Evolutionary conservation across 2,797 vertebrate genomes (phyloP).

Genomic region (Epinephelus malabaricus): DNA sequence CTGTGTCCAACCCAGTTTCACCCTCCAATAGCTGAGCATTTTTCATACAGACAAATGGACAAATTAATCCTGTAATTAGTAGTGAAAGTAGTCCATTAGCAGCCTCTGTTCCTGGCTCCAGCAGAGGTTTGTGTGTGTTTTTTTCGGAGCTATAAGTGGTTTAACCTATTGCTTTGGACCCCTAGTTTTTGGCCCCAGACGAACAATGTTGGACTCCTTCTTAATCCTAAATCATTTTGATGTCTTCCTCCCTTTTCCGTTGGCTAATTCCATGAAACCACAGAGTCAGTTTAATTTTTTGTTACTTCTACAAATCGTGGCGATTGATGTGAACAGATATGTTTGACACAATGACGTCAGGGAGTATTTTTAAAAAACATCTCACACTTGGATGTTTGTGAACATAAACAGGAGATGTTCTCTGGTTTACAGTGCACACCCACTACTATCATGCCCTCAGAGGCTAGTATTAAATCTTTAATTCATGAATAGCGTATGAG

Average conservation of each 20-base stretch:
- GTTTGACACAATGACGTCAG: not conserved
- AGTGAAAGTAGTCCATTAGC: constrained; percentile 80
- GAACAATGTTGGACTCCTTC: constrained; percentile 9
- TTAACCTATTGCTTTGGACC: constrained; percentile 47
- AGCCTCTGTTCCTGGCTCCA: constrained; percentile 59
- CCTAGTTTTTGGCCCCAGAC: constrained; percentile 17
- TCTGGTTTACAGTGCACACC: constrained; percentile 21
- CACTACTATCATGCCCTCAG: constrained; percentile 24
- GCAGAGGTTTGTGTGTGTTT: constrained; percentile 26
- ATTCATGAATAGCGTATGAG: constrained; percentile 53
- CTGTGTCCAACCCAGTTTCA: constrained; percentile 51
- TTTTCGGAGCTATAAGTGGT: constrained; percentile 34
- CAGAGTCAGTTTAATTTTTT: not conserved
- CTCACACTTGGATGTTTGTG: constrained; percentile 19
- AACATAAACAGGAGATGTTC: constrained; percentile 35
- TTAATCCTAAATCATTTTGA: constrained; percentile 19
- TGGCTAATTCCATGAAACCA: constrained; percentile 5
- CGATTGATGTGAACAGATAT: constrained; percentile 21
- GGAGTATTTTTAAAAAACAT: constrained; percentile 21
- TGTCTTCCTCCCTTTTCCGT: not conserved
- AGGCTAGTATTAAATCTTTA: constrained; percentile 41
- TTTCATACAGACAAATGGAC: constrained; percentile 69
- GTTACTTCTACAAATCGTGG: not conserved
- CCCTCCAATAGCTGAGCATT: constrained; percentile 48
- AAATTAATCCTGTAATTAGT: constrained; percentile 82